Evolutionary conservation across 2,113 vertebrate species (phyloP), one percentile per base, ranked within the genome.

Genomic region (Brachyhypopomus occidentalis): DNA sequence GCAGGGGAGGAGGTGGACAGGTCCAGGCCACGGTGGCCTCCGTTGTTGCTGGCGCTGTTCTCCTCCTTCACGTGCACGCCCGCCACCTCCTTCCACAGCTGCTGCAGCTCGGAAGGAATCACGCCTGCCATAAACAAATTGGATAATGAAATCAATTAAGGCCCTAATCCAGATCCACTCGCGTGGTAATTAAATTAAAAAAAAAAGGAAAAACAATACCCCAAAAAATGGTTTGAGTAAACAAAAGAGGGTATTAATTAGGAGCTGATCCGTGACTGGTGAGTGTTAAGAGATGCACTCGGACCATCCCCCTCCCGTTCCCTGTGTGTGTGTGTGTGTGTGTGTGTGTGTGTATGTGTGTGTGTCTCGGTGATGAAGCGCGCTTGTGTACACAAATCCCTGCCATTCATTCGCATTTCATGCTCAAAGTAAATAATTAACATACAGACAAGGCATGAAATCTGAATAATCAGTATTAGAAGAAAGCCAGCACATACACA

Each of bases 81-180:
- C 82, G 98, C 96, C 91, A 98, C 97, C 94, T 99, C 98, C 92
- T 99, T 99, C 98, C 98, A 99, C 91, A 99, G 96, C 92, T 99
- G 98, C 95, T 99, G 98, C 88, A 99, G 95, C 92, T 99, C 98
- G 79, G 95, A 92, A 95, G 98, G 97, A 98, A 98, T 98, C 95
- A 99, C 96, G 97, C 97, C 98, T 99, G 95, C 94, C 94, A 98
- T 95, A 96, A 96, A 98, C 96, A 97, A 96, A 97, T 95, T 96
- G 95, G 95, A 96, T 97, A 96, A 97, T 97, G 95, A 97, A 96
- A 96, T 98, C 96, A 97, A 98, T 98, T 98, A 98, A 95, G 92
- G 90, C 72, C 94, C 94, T 98, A 98, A 98, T 97, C 96, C 94
- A 89, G 89, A 93, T 94, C 93, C 95, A 94, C 95, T 96, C 94